Percentiles rank a stretch among this genome's conserved stretches.
These are phyloP conservation scores for Gymnogyps californianus DNA, from an alignment of 2,113 vertebrate species.

Conservation along the genomic window DNA sequence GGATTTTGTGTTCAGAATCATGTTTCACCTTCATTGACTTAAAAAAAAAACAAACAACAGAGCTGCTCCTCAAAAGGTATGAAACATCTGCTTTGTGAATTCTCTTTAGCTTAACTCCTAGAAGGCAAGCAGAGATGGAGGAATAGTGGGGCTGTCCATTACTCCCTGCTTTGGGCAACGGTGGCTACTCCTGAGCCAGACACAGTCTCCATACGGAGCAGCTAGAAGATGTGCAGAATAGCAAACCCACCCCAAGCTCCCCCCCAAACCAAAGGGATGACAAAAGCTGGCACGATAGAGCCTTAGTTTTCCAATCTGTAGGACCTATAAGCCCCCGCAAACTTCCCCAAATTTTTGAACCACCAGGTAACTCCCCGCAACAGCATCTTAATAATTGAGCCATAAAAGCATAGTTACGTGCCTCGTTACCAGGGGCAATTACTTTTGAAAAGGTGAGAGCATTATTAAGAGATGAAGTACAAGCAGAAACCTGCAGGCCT, in stretches of 20 bases:
- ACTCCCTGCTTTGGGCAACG: background rate
- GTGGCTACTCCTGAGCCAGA: background rate
- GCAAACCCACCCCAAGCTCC: background rate
- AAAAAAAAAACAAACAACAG: background rate
- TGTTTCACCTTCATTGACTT: background rate
- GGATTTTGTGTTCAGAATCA: background rate
- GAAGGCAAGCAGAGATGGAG: background rate
- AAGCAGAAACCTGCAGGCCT: background rate
- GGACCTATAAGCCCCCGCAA: background rate
- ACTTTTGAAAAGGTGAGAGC: background rate
- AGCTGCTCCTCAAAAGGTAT: background rate
- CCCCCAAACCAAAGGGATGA: background rate
- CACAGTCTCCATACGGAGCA: fast-evolving
- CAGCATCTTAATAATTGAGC: background rate
- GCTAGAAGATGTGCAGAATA: background rate
- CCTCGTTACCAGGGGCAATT: background rate
- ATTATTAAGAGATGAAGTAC: background rate
- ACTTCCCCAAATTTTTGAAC: background rate
- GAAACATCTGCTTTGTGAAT: background rate
- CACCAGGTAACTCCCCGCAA: background rate
- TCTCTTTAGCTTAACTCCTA: background rate
- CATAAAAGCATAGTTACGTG: background rate
- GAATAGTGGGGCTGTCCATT: background rate
- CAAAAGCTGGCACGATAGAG: background rate
- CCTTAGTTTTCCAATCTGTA: background rate